Base-by-base conservation (phyloP, 2,797 vertebrate genomes). In the Lerista edwardsae region DNA sequence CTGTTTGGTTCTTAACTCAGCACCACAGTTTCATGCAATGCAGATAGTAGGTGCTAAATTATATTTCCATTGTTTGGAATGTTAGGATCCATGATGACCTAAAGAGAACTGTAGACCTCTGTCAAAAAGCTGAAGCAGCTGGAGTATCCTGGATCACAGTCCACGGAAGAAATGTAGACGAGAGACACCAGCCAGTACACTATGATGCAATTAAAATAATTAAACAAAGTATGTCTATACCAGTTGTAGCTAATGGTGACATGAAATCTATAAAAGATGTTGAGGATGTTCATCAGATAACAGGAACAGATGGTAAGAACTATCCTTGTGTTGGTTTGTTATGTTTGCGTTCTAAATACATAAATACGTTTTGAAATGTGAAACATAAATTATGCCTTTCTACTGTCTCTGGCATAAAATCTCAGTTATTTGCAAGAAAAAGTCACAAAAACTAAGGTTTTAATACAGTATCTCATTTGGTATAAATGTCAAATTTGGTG, bases 121-220 rank as follows among this genome's bases (percentile, higher is more conserved):
- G 99, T 94, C 98, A 97, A 92, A 98, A 99, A 93, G 98, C 96
- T 62, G 97, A 99, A 94, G 97, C 98, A 82, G 96, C 97, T 1
- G 98, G 98, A 17, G 97, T 98, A 84, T 98, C 98, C 0, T 99
- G 98, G 98, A 97, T 99, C 91, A 99, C 98, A 2, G 98, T 99
- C 36, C 98, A 99, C 0, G 98, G 98, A 4, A 97, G 99, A 83
- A 98, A 97, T 59, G 82, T 95, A 72, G 98, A 98, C 67, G 99
- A 99, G 93, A 97, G 98, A 81, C 98, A 99, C 94, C 98, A 99
- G 80, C 97, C 98, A 19, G 98, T 99, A 80, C 97, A 98, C 94
- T 98, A 98, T 57, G 97, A 99, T 79, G 97, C 98, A 91, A 99
- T 99, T 91, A 98, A 97, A 95, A 97, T 95, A 79, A 97, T 99